Evolutionary conservation across 2,888 invertebrate genomes (phyloP), one percentile per base, ranked within the genome.

Genomic region (Marasmarcha lunaedactyla): DNA sequence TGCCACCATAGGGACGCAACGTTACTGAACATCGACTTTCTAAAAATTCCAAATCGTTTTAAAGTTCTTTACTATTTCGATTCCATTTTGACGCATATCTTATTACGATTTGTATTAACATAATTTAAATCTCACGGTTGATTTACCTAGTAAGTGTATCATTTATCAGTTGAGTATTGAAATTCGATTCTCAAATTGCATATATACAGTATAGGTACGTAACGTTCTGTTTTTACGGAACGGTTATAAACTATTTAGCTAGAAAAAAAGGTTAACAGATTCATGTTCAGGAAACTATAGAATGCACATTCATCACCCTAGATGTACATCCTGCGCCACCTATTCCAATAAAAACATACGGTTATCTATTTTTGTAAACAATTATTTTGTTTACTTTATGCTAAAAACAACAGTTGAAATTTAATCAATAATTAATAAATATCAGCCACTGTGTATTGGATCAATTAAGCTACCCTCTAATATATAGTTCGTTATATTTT

Each of bases 1-100:
- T 20, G 68, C 63, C 54, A 60, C 63, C 54, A 60, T 73, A 78
- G 79, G 76, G 79, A 76, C 69, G 76, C 71, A 66, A 61, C 69
- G 61, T 69, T 67, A 70, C 63, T 67, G 67, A 65, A 71, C 70
- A 70, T 73, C 71, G 72, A 76, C 72, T 76, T 78, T 78, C 71
- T 73, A 77, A 77, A 77, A 68, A 72, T 73, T 74, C 69, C 71
- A 59, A 67, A 68, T 72, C 64, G 62, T 30, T 11, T 30, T 20
- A 20, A 20, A 46, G 49, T 51, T 47, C 54, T 57, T 59, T 53
- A 59, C 53, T 58, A 57, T 64, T 62, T 60, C 59, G 65, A 66
- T 66, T 63, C 59, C 57, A 59, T 54, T 67, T 63, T 63, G 50
- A 59, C 63, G 67, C 59, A 20, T 20, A 20, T 20, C 20, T 20